These are phyloP conservation scores for Hetaerina americana DNA, from an alignment of 1,140 invertebrate species.

Conservation along the genomic window DNA sequence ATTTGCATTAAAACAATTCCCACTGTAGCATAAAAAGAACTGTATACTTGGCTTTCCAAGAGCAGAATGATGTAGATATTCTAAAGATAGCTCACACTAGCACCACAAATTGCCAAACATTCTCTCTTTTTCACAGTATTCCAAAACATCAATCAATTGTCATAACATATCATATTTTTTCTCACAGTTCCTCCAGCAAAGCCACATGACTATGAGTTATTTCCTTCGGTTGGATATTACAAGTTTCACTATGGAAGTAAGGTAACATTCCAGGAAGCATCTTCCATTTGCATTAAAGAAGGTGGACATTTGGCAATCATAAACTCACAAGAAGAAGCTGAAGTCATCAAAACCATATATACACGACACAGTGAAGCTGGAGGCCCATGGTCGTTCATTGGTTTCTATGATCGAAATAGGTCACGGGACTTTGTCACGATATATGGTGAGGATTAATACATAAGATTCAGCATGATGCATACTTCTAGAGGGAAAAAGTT, in stretches of 20 bases:
- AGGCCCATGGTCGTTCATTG: not conserved
- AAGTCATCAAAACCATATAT: not conserved
- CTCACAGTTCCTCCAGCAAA: not conserved
- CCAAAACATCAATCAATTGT: not conserved
- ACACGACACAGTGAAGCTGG: not conserved
- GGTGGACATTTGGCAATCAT: constrained; percentile 26
- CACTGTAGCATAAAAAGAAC: not conserved
- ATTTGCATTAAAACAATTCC: not conserved
- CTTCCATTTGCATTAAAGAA: constrained; percentile 24
- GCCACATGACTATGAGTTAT: constrained; percentile 8
- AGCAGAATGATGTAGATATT: not conserved
- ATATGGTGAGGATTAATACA: not conserved
- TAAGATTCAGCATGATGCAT: too few species aligned
- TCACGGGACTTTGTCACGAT: not conserved
- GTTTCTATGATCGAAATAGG: not conserved
- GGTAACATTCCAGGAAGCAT: constrained; percentile 26
- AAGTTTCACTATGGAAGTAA: constrained; percentile 25
- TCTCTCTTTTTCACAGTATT: not conserved
- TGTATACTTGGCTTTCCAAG: not conserved
- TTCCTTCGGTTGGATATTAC: constrained; percentile 20
- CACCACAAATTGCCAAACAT: not conserved
- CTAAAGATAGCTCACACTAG: not conserved
- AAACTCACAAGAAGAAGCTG: constrained; percentile 24
- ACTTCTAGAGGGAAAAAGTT: too few species aligned
- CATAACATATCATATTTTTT: not conserved